Evolutionary conservation across 2,113 vertebrate genomes (phyloP), one percentile per base, ranked within the genome.

Genomic region (Psilopogon haemacephalus): DNA sequence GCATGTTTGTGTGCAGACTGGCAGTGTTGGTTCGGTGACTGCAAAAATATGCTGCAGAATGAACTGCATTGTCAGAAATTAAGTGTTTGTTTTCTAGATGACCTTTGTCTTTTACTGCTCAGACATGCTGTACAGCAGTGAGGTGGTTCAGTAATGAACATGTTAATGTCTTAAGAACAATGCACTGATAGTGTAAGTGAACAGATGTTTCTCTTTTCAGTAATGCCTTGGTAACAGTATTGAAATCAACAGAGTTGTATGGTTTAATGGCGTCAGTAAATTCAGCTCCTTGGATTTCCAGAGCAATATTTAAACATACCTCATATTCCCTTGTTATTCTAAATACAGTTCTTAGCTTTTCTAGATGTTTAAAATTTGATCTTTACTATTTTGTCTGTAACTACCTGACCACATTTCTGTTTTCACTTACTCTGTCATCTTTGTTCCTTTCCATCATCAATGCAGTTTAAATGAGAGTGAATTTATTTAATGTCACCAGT

Each of bases 401-500:
- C 74, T 54, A 20, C 52, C 19, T 74, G 54, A 94, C 67, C 79
- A n/a, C 69, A 33, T 88, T 52, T 86, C 63, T 28, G 9, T 92
- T 92, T 93, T 93, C 65, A 67, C 54, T 91, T 55, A 90, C 87
- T 77, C 58, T 94, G 44, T 94, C 88, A 81, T 81, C 75, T 81
- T 86, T 84, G 38, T 95, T 96, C 74, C 92, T 95, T 96, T 95
- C 63, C 92, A 97, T 95, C 15, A 7, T 84, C 73, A 64, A 48
- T 59, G 37, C 95, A 96, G 93, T 95, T 88, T 96, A 83, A 90
- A 93, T 65, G 93, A 96, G 79, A 88, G 63, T 62, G 78, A 94
- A 91, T 89, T 91, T 35, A 94, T 95, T 94, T 97, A 84, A 27
- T 82, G 95, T 70, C 91, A 96, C 48, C 86, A 95, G 13, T 96